Conservation (phyloP, 1,140 invertebrate genomes). For the Heliconius melpomene region DNA sequence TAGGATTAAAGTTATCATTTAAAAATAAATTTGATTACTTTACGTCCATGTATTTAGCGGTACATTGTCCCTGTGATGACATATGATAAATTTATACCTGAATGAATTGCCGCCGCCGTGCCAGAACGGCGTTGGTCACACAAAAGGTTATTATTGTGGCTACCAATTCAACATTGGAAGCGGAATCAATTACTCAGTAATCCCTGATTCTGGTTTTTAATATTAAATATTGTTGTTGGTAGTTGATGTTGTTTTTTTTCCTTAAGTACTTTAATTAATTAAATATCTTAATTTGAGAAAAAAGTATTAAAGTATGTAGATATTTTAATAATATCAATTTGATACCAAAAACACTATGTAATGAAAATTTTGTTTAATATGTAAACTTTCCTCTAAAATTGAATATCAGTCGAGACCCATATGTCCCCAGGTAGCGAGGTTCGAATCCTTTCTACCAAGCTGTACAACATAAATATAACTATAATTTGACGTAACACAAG, state of each 20-base stretch:
- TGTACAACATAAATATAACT: background rate
- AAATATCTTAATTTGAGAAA: too few relatives aligned
- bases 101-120: conserved; percentile 23
- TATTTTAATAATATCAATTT: too few relatives aligned
- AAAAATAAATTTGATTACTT: conserved; percentile 29
- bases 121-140: conserved; percentile 20
- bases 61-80: conserved; percentile 39
- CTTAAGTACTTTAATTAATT: too few relatives aligned
- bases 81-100: conserved; percentile 38
- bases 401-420: too few relatives aligned
- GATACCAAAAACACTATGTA: too few relatives aligned
- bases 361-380: too few relatives aligned
- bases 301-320: too few relatives aligned
- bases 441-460: background rate
- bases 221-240: background rate
- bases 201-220: conserved; percentile 22
- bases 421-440: background rate
- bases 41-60: conserved; percentile 29
- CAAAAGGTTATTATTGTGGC: conserved; percentile 38
- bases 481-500: conserved; percentile 10
- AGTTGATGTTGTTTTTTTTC: background rate
- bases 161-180: conserved; percentile 38
- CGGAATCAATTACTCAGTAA: conserved; percentile 41
- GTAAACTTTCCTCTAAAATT: too few relatives aligned
- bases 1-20: conserved; percentile 27